A percentile compares a stretch with the other conserved stretches of the same genome.
These are phyloP conservation scores for Zoanthus sociatus DNA, from an alignment of 92 coral and sea anemone species.

Conservation along the genomic window DNA sequence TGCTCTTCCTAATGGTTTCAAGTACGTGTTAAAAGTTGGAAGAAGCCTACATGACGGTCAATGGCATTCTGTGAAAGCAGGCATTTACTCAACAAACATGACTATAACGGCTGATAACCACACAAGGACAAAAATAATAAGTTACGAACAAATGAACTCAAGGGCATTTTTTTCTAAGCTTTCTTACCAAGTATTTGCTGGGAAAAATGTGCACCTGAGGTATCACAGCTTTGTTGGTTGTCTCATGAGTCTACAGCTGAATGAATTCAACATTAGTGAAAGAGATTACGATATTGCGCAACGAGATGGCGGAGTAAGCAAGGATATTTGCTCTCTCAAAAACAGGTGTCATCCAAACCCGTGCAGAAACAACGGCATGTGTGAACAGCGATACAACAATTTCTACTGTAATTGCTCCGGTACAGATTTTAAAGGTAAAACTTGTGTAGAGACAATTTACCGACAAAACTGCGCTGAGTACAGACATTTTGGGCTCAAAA, in stretches of 20 bases:
- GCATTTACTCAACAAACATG: slow-evolving; percentile 53
- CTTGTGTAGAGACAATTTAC: slow-evolving; percentile 78
- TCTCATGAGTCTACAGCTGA: slow-evolving; percentile 73
- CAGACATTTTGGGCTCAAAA: slow-evolving; percentile 74
- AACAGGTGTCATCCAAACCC: slow-evolving; percentile 85
- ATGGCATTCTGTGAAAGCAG: slow-evolving; percentile 90
- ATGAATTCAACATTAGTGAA: slow-evolving; percentile 64
- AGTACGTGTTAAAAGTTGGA: slow-evolving; percentile 63
- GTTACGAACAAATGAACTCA: slow-evolving; percentile 54
- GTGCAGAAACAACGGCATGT: slow-evolving; percentile 73
- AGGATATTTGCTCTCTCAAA: slow-evolving; percentile 55
- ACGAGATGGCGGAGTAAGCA: slow-evolving; percentile 42
- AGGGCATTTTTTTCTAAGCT: slow-evolving; percentile 71
- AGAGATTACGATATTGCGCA: slow-evolving; percentile 49
- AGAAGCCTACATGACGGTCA: slow-evolving; percentile 79
- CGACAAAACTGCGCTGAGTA: slow-evolving; percentile 86
- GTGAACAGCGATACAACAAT: slow-evolving; percentile 71
- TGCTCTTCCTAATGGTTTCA: slow-evolving; percentile 67
- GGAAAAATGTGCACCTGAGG: slow-evolving; percentile 36
- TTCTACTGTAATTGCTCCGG: slow-evolving; percentile 73
- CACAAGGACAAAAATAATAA: background rate
- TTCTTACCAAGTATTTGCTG: slow-evolving; percentile 73
- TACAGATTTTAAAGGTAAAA: slow-evolving; percentile 76
- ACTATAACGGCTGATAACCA: slow-evolving; percentile 49
- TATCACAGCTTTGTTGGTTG: slow-evolving; percentile 90